Evolutionary conservation across 2,888 invertebrate species (phyloP).

Genomic region (Germaria angustata): DNA sequence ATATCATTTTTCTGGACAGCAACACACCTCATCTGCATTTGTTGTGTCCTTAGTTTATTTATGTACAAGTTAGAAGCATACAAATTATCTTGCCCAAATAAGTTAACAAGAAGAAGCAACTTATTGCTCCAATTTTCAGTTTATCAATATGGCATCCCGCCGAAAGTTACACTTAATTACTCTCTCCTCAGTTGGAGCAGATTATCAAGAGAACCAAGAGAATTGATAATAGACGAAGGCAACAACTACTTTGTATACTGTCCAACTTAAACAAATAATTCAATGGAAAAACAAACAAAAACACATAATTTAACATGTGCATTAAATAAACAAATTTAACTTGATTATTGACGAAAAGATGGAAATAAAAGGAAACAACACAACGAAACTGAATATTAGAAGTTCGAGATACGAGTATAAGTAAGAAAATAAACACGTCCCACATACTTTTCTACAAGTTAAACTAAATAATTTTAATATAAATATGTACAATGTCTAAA

Average conservation of each 20-base stretch:
- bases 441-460: too few relatives aligned
- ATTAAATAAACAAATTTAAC: constrained; percentile 43
- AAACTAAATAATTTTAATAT: too few relatives aligned
- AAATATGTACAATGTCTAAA: too few relatives aligned
- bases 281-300: constrained; percentile 23
- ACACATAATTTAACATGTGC: constrained; percentile 55
- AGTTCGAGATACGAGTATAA: too few relatives aligned
- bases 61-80: too few relatives aligned
- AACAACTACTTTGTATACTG: neutral
- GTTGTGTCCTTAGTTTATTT: too few relatives aligned
- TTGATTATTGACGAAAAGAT: constrained; percentile 9
- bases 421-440: neutral
- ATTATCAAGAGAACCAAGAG: neutral
- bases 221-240: neutral
- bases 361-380: neutral
- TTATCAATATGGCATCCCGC: constrained; percentile 1
- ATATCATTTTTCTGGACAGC: too few relatives aligned
- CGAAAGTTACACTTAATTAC: neutral
- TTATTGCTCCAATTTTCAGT: too few relatives aligned
- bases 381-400: too few relatives aligned
- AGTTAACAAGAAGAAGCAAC: too few relatives aligned
- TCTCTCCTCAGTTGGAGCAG: neutral
- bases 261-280: constrained; percentile 37
- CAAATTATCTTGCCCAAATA: too few relatives aligned
- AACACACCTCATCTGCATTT: too few relatives aligned